These are phyloP conservation scores for Chaenodraco wilsoni DNA, from an alignment of 2,797 vertebrate genomes.

Conservation along the genomic window DNA sequence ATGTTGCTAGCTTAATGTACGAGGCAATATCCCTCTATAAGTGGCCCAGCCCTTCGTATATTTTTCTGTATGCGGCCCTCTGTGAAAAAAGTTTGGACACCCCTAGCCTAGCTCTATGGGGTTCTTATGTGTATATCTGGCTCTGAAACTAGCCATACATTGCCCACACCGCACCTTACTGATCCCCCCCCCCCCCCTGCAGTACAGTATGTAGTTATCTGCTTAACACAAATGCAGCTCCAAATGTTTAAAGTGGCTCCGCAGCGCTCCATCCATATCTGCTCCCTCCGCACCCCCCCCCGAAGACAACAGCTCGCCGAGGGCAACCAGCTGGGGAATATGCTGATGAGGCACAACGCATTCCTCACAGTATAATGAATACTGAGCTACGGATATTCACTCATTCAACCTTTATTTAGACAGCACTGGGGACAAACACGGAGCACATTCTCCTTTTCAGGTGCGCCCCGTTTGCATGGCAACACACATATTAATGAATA, in stretches of 20 bases:
- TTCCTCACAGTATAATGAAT: constrained; percentile 70
- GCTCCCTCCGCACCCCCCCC: constrained; percentile 42
- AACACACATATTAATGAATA: constrained; percentile 19
- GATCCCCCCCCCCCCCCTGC: neutral
- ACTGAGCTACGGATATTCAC: constrained; percentile 58
- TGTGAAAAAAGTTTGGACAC: too few species aligned
- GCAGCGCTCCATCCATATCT: constrained; percentile 69
- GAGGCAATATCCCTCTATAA: too few species aligned
- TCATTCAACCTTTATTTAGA: constrained; percentile 71
- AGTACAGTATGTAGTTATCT: constrained; percentile 28
- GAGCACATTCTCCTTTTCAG: constrained; percentile 44
- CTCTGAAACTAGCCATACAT: too few species aligned
- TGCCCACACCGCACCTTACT: neutral
- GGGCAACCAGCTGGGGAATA: constrained; percentile 65
- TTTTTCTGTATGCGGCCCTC: too few species aligned
- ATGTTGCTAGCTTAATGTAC: too few species aligned
- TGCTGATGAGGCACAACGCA: constrained; percentile 73
- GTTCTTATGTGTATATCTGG: too few species aligned
- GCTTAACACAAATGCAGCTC: constrained; percentile 68
- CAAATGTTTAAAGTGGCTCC: constrained; percentile 75
- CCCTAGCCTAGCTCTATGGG: too few species aligned
- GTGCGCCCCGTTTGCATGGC: constrained; percentile 50
- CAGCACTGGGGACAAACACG: constrained; percentile 45
- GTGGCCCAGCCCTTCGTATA: too few species aligned
- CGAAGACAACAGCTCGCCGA: constrained; percentile 50